A percentile compares a stretch with the other conserved stretches of the same genome.
Evolutionary conservation across 2,113 vertebrate genomes (phyloP).

Genomic region (Terrapene triunguis): DNA sequence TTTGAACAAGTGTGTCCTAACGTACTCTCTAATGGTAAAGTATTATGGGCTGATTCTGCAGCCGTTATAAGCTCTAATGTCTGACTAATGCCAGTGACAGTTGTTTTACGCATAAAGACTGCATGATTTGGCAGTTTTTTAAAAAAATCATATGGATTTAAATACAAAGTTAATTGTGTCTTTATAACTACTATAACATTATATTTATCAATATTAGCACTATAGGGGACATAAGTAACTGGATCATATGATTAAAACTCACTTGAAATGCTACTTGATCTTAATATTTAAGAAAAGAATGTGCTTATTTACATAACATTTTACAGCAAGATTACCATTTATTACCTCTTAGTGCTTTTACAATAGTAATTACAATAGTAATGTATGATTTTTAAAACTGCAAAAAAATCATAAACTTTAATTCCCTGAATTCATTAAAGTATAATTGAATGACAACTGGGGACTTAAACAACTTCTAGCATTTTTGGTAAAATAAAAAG

Average conservation of each 20-base stretch:
- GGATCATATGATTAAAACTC: neutral
- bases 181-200: neutral
- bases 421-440: slow-evolving; percentile 1
- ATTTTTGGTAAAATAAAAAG: slow-evolving; percentile 27
- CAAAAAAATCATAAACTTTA: slow-evolving; percentile 8
- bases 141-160: neutral
- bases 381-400: slow-evolving; percentile 1
- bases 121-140: neutral
- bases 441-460: slow-evolving; percentile 23
- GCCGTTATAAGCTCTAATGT: neutral
- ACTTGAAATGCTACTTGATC: slow-evolving; percentile 1
- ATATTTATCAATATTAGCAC: neutral
- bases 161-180: neutral
- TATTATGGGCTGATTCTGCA: neutral
- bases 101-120: neutral
- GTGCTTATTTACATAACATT: slow-evolving; percentile 3
- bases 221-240: slow-evolving; percentile 13
- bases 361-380: slow-evolving; percentile 14
- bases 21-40: neutral
- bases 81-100: neutral
- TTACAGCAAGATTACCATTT: slow-evolving; percentile 6
- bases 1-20: no score
- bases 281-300: slow-evolving; percentile 26
- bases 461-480: neutral
- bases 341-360: slow-evolving; percentile 19